Base-by-base conservation (phyloP, 1,140 invertebrate genomes). In the Zaprionus nigranus region DNA sequence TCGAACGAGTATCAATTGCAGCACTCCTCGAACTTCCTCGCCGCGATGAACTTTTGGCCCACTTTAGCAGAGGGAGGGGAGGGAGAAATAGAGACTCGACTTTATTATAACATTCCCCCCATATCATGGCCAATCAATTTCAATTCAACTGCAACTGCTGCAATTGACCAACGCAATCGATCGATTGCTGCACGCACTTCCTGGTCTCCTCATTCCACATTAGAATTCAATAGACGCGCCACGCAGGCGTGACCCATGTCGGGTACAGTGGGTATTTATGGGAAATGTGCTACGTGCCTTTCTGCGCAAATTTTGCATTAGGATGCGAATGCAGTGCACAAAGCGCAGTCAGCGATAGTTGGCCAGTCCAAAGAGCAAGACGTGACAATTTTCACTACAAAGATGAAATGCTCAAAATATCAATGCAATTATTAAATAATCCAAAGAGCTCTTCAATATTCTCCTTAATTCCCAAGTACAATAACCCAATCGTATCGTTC, bases 171-270 rank as follows among this genome's bases (percentile, higher is more conserved):
- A 74, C 60, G 6, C 40, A 46, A n/a, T 46, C 40, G 66, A 79
- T 77, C 65, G 73, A 70, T 66, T 61, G 69, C 34, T 85, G 85
- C 81, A 88, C 84, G 85, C 85, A 88, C 85, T 88, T 88, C 84
- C 85, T 88, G 84, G 85, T 90, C 22, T 34, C 58, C 57, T 64
- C 11, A 34, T 34, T 46, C 28, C 20, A 43, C 69, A 90, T 88
- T 88, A 81, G 81, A 88, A 88, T 90, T 79, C 85, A 88, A 74
- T 90, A 79, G 85, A 71, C 70, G 66, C 51, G 24, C 63, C 28
- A 43, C 49, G 71, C 43, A 74, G 70, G 73, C 70, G 68, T 73
- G 60, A 69, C 73, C 66, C 71, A 65, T 54, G 24, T 58, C 64
- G 57, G 34, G 5, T 75, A 38, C n/a, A 20, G 62, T n/a, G 6